Evolutionary conservation across 2,888 invertebrate species (phyloP).

Genomic region (Leucophenga maculata): DNA sequence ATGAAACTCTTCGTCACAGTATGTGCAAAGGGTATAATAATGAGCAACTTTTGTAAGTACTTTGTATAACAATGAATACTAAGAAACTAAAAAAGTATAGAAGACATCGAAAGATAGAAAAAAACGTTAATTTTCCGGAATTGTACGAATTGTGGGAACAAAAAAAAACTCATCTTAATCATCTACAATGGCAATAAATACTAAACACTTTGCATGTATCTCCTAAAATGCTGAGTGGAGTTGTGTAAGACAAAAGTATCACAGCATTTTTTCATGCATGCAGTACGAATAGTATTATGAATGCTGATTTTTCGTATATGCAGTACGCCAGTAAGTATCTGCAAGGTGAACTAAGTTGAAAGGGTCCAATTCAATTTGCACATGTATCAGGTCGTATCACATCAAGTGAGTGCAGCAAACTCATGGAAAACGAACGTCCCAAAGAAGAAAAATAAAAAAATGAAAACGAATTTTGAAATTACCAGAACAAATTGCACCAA

Average conservation of each 20-base stretch:
- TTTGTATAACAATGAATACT: too few relatives aligned
- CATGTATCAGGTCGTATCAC: neutral
- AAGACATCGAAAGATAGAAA: neutral
- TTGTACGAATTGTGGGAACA: conserved; percentile 64
- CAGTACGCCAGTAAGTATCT: too few relatives aligned
- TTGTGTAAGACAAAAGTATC: neutral
- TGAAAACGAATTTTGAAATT: conserved; percentile 7
- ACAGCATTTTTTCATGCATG: neutral
- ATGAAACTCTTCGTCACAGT: too few relatives aligned
- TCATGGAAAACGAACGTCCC: neutral
- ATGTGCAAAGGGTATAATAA: too few relatives aligned
- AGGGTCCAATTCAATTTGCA: neutral
- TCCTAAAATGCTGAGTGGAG: neutral
- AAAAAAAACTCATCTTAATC: conserved; percentile 35
- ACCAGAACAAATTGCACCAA: conserved; percentile 21
- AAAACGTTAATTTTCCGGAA: conserved; percentile 61
- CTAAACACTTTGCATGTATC: neutral
- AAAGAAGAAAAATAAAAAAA: neutral
- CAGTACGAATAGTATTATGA: too few relatives aligned
- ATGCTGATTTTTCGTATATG: too few relatives aligned
- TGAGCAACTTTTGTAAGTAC: too few relatives aligned
- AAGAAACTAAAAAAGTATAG: neutral
- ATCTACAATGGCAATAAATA: neutral
- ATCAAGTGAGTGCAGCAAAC: neutral
- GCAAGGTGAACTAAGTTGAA: conserved; percentile 4